Conservation (phyloP, 2,797 vertebrate genomes). For the Bryconaethiops microstoma region DNA sequence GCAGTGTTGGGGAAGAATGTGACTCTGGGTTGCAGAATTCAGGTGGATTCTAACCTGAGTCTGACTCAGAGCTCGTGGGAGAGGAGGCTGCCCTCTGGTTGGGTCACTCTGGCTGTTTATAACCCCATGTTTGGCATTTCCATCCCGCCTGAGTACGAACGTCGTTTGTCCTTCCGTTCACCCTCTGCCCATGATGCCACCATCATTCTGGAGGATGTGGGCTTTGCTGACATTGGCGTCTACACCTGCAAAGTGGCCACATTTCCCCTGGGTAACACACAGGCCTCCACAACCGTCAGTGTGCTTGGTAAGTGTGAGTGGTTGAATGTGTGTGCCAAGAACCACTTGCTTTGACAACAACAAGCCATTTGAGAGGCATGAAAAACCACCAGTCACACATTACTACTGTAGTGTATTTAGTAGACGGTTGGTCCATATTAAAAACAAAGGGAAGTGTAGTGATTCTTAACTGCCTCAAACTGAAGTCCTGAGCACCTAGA, state of each 20-base stretch:
- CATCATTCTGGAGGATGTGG: slow-evolving; percentile 88
- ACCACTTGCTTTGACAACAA: too few relatives aligned
- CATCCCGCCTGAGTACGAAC: slow-evolving; percentile 85
- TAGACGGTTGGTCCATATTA: too few relatives aligned
- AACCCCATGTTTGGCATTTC: slow-evolving; percentile 92
- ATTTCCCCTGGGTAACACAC: slow-evolving; percentile 94
- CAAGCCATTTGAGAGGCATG: too few relatives aligned
- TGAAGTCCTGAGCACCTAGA: too few relatives aligned
- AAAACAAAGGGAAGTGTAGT: too few relatives aligned
- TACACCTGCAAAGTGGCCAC: slow-evolving; percentile 97
- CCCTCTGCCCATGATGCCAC: slow-evolving; percentile 91
- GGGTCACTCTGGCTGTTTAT: slow-evolving; percentile 91
- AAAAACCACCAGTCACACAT: too few relatives aligned
- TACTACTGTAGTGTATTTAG: too few relatives aligned
- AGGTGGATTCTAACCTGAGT: slow-evolving; percentile 87
- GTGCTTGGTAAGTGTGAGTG: slow-evolving; percentile 85
- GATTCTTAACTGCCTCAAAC: too few relatives aligned
- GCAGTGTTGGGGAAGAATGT: slow-evolving; percentile 96
- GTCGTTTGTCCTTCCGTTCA: slow-evolving; percentile 89
- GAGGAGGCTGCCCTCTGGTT: slow-evolving; percentile 83
- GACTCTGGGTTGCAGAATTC: slow-evolving; percentile 90
- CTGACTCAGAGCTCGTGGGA: slow-evolving; percentile 97
- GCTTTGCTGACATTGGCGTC: slow-evolving; percentile 90
- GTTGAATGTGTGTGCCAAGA: not conserved
- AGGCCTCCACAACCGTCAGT: slow-evolving; percentile 88